phyloP scores from a whole-genome alignment of 64 coral and sea anemone genomes.

The Astreopora myriophthalma region DNA sequence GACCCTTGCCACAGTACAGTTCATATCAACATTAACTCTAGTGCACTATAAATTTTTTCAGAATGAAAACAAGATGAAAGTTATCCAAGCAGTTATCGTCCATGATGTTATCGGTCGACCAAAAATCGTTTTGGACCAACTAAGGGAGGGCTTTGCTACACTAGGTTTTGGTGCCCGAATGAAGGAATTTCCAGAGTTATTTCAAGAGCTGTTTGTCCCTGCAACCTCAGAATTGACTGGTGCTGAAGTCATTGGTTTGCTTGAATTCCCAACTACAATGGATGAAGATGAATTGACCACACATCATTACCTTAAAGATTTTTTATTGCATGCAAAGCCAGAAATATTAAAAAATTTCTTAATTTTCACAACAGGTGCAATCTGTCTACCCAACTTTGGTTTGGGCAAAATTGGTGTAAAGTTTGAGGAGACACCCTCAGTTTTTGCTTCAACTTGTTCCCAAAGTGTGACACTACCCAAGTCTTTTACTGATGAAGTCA shows the following conservation, averaged over 20 bases:
- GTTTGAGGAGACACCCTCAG: conserved; percentile 18
- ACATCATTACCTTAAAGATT: neutral
- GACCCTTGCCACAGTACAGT: too few relatives aligned
- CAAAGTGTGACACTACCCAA: conserved; percentile 15
- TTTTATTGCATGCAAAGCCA: neutral
- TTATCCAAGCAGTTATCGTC: conserved; percentile 36
- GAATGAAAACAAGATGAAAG: conserved; percentile 67
- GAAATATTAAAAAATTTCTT: conserved; percentile 46
- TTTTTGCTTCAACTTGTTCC: conserved; percentile 59
- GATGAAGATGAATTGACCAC: conserved; percentile 22
- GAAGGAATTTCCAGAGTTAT: conserved; percentile 34
- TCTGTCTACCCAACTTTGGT: conserved; percentile 52
- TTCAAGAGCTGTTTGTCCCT: conserved; percentile 31
- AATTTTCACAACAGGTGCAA: conserved; percentile 20
- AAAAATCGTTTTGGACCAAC: conserved; percentile 46
- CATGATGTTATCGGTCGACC: conserved; percentile 55
- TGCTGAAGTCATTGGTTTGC: conserved; percentile 6
- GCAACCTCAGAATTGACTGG: neutral
- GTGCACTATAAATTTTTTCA: neutral
- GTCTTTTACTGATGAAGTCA: neutral
- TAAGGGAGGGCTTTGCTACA: conserved; percentile 27
- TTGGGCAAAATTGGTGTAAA: conserved; percentile 56
- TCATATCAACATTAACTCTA: too few relatives aligned
- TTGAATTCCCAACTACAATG: neutral
- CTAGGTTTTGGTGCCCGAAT: conserved; percentile 35